Conservation (phyloP, 1,140 invertebrate genomes). For the Diabrotica virgifera region DNA sequence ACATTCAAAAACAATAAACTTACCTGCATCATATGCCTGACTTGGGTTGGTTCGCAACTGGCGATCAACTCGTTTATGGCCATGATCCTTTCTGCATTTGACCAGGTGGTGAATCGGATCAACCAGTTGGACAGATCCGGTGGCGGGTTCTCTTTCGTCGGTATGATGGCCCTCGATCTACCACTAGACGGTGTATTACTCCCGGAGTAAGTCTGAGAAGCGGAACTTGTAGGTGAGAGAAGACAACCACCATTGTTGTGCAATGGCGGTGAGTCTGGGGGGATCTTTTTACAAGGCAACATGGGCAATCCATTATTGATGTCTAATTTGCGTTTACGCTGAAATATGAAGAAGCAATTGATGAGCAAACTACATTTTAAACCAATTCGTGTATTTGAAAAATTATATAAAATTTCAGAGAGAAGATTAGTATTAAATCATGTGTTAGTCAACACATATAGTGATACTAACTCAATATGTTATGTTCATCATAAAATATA, state of each 20-base stretch:
- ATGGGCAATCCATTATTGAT: constrained; percentile 45
- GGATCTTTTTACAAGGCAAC: constrained; percentile 48
- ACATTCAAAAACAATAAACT: background rate
- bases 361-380: background rate
- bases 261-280: constrained; percentile 27
- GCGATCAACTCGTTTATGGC: constrained; percentile 89
- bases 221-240: background rate
- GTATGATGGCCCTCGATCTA: constrained; percentile 57
- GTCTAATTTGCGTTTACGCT: constrained; percentile 51
- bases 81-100: constrained; percentile 80
- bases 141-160: constrained; percentile 77
- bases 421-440: constrained; percentile 46
- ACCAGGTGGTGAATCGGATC: constrained; percentile 81
- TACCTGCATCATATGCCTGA: constrained; percentile 77
- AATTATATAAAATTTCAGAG: constrained; percentile 34
- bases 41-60: constrained; percentile 80
- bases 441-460: constrained; percentile 34
- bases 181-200: constrained; percentile 21
- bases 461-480: constrained; percentile 34
- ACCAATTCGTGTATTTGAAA: background rate
- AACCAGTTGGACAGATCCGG: constrained; percentile 75
- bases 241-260: background rate
- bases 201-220: background rate
- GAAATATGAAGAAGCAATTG: constrained; percentile 25
- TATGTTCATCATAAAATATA: constrained; percentile 22